phyloP scores from a whole-genome alignment of 2,797 vertebrate species.

The Pipistrellus pipistrellus region DNA sequence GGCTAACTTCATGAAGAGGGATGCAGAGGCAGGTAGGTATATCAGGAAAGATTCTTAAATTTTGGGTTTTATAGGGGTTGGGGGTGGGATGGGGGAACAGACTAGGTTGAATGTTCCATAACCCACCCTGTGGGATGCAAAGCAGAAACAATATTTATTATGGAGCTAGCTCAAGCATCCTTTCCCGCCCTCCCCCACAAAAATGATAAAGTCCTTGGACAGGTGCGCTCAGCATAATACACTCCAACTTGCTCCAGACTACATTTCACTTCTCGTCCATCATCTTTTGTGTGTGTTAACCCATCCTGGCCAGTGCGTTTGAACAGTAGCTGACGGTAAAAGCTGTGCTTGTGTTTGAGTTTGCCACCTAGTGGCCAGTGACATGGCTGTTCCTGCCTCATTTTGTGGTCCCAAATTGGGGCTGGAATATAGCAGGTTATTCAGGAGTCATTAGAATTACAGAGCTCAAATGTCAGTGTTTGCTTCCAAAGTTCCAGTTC shows the following conservation, averaged over 20 bases:
- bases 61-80: not conserved
- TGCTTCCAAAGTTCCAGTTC: constrained; percentile 3
- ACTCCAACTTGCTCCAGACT: not conserved
- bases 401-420: not conserved
- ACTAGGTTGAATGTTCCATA: not conserved
- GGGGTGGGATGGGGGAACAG: not conserved
- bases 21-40: not conserved
- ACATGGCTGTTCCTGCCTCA: fast-evolving
- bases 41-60: not conserved
- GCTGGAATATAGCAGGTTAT: too few relatives aligned
- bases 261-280: not conserved
- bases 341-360: constrained; percentile 43
- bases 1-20: not conserved
- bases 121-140: not conserved
- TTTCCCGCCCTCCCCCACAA: not conserved
- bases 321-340: not conserved
- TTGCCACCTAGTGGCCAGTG: constrained; percentile 75
- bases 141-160: constrained; percentile 25
- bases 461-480: not conserved
- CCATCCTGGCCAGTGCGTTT: not conserved
- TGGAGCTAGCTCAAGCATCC: not conserved
- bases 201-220: not conserved
- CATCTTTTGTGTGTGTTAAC: not conserved
- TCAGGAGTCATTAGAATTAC: not conserved
- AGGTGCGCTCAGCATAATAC: not conserved